Conservation (phyloP, 1,140 invertebrate species). For the Armadillidium nasatum region DNA sequence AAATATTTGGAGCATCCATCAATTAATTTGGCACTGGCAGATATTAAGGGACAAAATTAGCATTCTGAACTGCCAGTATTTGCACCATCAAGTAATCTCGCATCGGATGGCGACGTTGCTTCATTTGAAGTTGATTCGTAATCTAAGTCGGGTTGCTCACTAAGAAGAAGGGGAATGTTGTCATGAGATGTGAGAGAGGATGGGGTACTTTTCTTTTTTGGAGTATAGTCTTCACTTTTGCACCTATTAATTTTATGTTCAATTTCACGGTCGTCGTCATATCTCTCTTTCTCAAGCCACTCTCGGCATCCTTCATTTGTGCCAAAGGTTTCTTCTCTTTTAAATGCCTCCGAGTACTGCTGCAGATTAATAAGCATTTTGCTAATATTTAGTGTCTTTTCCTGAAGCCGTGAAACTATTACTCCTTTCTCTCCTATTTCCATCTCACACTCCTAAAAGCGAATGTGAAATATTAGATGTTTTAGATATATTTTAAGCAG, state of each 20-base stretch:
- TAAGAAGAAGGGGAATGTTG: no score
- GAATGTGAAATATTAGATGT: slow-evolving; percentile 20
- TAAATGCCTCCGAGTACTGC: slow-evolving; percentile 52
- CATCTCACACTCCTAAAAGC: slow-evolving; percentile 78
- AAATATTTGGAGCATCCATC: no score
- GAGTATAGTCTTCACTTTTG: background rate
- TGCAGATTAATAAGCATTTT: slow-evolving; percentile 82
- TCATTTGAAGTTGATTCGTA: no score
- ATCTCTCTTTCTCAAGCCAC: background rate
- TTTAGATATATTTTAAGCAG: no score
- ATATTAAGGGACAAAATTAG: background rate
- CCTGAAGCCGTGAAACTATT: slow-evolving; percentile 81
- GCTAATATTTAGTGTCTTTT: slow-evolving; percentile 83
- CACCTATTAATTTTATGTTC: background rate
- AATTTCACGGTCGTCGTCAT: background rate
- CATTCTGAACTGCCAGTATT: background rate
- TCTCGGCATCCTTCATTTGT: background rate
- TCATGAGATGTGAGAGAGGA: no score
- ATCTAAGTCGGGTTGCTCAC: no score
- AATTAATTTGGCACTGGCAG: background rate
- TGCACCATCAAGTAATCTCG: background rate
- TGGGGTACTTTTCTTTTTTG: no score
- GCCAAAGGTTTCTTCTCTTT: background rate
- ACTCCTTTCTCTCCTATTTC: slow-evolving; percentile 86
- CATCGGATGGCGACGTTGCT: no score